Evolutionary conservation across 2,113 vertebrate genomes (phyloP).

Genomic region (Camelus bactrianus): DNA sequence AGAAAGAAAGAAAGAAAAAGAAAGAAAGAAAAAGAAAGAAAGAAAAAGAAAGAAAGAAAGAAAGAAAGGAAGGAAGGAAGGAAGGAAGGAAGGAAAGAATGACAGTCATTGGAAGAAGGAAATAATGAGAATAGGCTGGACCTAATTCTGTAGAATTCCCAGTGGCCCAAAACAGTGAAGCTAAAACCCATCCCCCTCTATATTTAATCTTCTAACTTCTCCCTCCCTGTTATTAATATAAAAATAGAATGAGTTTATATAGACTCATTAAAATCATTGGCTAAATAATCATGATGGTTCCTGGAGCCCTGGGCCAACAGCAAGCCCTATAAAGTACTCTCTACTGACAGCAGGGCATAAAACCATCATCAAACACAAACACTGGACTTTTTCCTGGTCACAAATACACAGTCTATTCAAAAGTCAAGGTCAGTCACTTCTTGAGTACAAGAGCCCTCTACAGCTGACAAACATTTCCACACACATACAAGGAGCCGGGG

Average conservation of each 20-base stretch:
- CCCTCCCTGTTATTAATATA: constrained; percentile 61
- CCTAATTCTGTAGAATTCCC: constrained; percentile 10
- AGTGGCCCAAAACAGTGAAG: neutral
- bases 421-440: constrained; percentile 66
- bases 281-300: constrained; percentile 50
- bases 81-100: neutral
- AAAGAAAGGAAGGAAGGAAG: neutral
- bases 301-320: constrained; percentile 42
- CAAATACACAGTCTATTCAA: neutral
- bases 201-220: constrained; percentile 56
- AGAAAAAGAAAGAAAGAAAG: neutral
- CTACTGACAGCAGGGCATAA: constrained; percentile 50
- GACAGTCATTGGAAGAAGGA: neutral
- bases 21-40: neutral
- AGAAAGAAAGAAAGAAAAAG: neutral
- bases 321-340: constrained; percentile 47
- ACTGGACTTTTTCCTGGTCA: constrained; percentile 55
- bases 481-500: neutral
- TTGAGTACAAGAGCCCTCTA: constrained; percentile 3
- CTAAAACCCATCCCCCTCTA: constrained; percentile 9
- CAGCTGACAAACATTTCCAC: constrained; percentile 46
- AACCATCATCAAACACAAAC: constrained; percentile 65
- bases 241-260: constrained; percentile 71
- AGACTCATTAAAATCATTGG: constrained; percentile 56
- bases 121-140: neutral